Evolutionary conservation across 1,140 invertebrate species (phyloP).

Genomic region (Aphelinus certus): DNA sequence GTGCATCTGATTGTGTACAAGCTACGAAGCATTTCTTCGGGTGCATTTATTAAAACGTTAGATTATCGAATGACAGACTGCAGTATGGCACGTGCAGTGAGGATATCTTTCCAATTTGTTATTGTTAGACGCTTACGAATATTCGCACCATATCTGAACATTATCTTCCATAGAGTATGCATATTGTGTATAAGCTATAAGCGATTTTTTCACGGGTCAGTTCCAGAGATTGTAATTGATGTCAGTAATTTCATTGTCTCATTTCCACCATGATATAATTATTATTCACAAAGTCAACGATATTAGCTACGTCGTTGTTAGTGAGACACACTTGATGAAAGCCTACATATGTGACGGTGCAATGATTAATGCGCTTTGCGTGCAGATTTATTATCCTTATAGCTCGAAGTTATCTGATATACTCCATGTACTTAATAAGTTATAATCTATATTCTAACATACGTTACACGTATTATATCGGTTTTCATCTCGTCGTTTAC

Average conservation of each 20-base stretch:
- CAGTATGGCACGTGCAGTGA: no score
- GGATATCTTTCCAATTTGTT: no score
- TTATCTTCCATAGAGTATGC: no score
- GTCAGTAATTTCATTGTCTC: no score
- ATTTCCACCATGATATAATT: no score
- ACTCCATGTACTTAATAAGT: no score
- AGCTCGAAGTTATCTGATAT: no score
- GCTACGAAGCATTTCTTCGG: background rate
- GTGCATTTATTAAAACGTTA: background rate
- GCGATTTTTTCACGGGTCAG: no score
- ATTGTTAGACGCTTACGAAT: background rate
- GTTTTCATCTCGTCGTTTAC: slow-evolving; percentile 5
- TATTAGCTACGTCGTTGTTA: slow-evolving; percentile 18
- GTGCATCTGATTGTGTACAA: background rate
- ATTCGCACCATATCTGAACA: background rate
- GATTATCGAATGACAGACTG: background rate
- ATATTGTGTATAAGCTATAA: no score
- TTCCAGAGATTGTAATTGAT: no score
- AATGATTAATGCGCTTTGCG: slow-evolving; percentile 22
- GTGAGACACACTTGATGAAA: background rate
- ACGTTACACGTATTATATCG: no score
- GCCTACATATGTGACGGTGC: slow-evolving; percentile 1
- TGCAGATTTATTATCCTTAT: slow-evolving; percentile 4
- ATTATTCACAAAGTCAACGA: slow-evolving; percentile 29
- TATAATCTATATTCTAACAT: no score